Conservation (phyloP, 2,888 invertebrate species). For the Drosophila prolongata region DNA sequence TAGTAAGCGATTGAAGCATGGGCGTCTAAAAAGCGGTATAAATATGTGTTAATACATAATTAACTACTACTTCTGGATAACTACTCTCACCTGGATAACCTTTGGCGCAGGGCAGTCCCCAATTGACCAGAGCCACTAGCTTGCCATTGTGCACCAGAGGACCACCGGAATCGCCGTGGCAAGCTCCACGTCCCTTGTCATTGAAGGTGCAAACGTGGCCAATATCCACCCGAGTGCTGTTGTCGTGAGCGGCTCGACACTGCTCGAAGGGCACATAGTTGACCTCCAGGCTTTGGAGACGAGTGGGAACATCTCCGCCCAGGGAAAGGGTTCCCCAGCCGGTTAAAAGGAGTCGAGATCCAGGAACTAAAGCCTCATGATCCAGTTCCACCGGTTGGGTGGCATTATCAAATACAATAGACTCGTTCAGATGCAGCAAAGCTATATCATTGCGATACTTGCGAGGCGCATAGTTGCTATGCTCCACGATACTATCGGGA, state of each 20-base stretch:
- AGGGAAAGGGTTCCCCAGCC: slow-evolving; percentile 87
- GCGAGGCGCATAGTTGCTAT: slow-evolving; percentile 77
- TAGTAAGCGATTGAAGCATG: slow-evolving; percentile 82
- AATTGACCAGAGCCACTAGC: slow-evolving; percentile 82
- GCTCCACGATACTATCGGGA: slow-evolving; percentile 73
- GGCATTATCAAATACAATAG: slow-evolving; percentile 85
- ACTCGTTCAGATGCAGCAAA: slow-evolving; percentile 86
- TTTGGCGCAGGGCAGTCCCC: slow-evolving; percentile 83
- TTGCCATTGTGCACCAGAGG: slow-evolving; percentile 81
- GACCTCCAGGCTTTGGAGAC: slow-evolving; percentile 86
- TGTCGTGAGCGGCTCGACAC: slow-evolving; percentile 85
- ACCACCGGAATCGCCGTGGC: slow-evolving; percentile 82
- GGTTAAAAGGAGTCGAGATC: slow-evolving; percentile 86
- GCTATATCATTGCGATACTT: slow-evolving; percentile 88
- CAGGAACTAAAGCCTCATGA: slow-evolving; percentile 78
- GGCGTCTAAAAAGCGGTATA: slow-evolving; percentile 63
- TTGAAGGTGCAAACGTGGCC: slow-evolving; percentile 87
- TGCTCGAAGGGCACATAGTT: slow-evolving; percentile 86
- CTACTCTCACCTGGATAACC: slow-evolving; percentile 69
- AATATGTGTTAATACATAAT: neutral
- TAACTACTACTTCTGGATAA: too few relatives aligned
- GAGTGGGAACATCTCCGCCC: slow-evolving; percentile 86
- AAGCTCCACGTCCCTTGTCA: slow-evolving; percentile 86
- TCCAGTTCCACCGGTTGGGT: slow-evolving; percentile 86
- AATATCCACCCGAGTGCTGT: slow-evolving; percentile 85